Evolutionary conservation across 2,797 vertebrate genomes (phyloP), one percentile per base, ranked within the genome.

Genomic region (Discoglossus pictus): DNA sequence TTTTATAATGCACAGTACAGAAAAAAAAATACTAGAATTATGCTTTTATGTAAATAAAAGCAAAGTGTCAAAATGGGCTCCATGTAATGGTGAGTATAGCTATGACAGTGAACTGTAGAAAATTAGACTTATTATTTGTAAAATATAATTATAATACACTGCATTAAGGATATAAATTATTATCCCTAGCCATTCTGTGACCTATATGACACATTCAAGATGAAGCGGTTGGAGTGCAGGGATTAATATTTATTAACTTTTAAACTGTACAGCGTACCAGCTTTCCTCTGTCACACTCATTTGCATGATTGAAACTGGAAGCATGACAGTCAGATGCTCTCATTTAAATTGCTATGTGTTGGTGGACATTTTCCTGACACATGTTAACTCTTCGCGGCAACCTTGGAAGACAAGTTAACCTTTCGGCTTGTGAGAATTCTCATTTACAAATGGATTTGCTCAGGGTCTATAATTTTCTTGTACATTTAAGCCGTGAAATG

Each of bases 191-290:
- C 55, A 60, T 36, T 60, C 42, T 68, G 55, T 40, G 50, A 36
- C 65, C 27, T 60, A 51, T 38, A 52, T 52, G 55, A 68, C 65
- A 51, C 27, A 35, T 52, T 60, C 55, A 52, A 60, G 55, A 68
- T 68, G 52, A 51, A 25, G 25, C 55, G 17, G 47, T 18, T 31
- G 36, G 42, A 59, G 31, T 24, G 65, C 25, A 36, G 38, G 47
- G 47, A 68, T 68, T 68, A 68, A 43, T 68, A 68, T 60, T 68
- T 68, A 68, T 68, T 68, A 51, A 51, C 54, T 52, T 52, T 61
- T 53, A 53, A 68, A 68, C 48, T 61, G 56, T 68, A 47, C 53
- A 4, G 40, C 56, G 38, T 20, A 18, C 10, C 36, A 51, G n/a
- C 20, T 23, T 11, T 53, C 38, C 56, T 36, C 18, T 38, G 56